Conservation (phyloP, 2,797 vertebrate genomes). For the Lycodopsis pacificus region DNA sequence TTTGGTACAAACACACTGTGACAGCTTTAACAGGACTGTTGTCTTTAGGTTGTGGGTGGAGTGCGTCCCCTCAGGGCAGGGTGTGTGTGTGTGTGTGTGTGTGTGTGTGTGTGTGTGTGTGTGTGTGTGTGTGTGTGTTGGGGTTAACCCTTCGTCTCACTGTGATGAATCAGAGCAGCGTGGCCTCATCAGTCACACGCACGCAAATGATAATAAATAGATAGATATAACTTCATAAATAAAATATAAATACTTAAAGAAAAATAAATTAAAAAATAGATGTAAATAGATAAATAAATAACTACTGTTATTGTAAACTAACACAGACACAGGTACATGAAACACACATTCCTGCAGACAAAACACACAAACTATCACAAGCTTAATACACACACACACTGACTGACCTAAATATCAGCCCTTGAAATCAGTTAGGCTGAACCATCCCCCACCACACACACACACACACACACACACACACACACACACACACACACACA, state of each 20-base stretch:
- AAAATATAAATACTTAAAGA: too few species aligned
- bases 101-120: conserved; percentile 6
- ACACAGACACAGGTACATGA: too few species aligned
- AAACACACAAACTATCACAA: not conserved
- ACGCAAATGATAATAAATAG: too few species aligned
- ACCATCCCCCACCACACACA: conserved; percentile 2
- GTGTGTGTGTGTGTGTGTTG: too few species aligned
- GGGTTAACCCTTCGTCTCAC: conserved; percentile 28
- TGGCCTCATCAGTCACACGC: conserved; percentile 54
- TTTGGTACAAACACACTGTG: too few species aligned
- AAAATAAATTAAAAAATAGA: too few species aligned
- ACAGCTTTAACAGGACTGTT: not conserved
- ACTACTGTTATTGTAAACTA: too few species aligned
- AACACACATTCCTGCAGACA: not conserved
- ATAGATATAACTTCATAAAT: too few species aligned
- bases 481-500: too few species aligned
- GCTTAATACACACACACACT: not conserved
- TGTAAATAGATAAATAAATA: too few species aligned
- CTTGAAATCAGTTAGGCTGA: too few species aligned
- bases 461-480: too few species aligned
- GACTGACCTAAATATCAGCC: not conserved
- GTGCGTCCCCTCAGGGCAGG: conserved; percentile 38
- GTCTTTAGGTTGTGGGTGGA: not conserved
- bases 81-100: conserved; percentile 19
- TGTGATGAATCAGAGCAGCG: conserved; percentile 59